A percentile compares a stretch with the other conserved stretches of the same genome.
phyloP scores from a whole-genome alignment of 2,113 vertebrate species.

The Ibidorhyncha struthersii region DNA sequence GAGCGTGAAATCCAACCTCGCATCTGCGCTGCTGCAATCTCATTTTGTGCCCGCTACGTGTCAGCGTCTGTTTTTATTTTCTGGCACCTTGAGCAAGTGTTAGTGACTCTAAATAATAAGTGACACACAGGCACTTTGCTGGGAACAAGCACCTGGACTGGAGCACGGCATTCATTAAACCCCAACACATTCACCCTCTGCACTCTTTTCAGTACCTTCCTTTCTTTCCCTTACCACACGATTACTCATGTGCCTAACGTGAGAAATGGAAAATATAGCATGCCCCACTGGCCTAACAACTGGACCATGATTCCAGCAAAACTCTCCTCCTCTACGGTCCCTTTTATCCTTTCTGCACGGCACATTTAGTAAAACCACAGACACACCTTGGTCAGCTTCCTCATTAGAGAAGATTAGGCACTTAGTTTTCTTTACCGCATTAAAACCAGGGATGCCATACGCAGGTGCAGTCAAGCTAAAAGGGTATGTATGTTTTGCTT shows the following conservation, averaged over 20 bases:
- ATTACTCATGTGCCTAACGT: conserved; percentile 41
- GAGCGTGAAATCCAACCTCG: conserved; percentile 77
- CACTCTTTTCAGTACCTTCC: neutral
- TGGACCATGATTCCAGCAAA: conserved; percentile 52
- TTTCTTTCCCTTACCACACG: conserved; percentile 1
- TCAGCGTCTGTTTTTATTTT: conserved; percentile 65
- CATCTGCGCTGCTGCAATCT: conserved; percentile 50
- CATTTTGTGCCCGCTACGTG: conserved; percentile 33
- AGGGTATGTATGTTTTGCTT: neutral
- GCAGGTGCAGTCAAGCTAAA: neutral
- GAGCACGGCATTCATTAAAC: conserved; percentile 30
- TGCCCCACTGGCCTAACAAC: conserved; percentile 41
- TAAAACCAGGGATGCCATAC: neutral
- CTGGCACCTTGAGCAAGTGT: conserved; percentile 53
- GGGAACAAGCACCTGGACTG: conserved; percentile 57
- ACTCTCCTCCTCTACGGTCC: conserved; percentile 1
- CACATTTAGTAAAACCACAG: conserved; percentile 55
- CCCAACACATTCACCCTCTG: neutral
- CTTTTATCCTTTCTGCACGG: conserved; percentile 56
- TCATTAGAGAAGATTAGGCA: conserved; percentile 30
- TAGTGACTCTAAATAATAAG: conserved; percentile 44
- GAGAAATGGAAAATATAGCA: conserved; percentile 41
- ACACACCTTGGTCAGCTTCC: conserved; percentile 36
- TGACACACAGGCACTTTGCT: conserved; percentile 12
- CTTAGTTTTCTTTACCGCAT: neutral